Evolutionary conservation across 2,113 vertebrate species (phyloP), one percentile per base, ranked within the genome.

Genomic region (Antennarius striatus): DNA sequence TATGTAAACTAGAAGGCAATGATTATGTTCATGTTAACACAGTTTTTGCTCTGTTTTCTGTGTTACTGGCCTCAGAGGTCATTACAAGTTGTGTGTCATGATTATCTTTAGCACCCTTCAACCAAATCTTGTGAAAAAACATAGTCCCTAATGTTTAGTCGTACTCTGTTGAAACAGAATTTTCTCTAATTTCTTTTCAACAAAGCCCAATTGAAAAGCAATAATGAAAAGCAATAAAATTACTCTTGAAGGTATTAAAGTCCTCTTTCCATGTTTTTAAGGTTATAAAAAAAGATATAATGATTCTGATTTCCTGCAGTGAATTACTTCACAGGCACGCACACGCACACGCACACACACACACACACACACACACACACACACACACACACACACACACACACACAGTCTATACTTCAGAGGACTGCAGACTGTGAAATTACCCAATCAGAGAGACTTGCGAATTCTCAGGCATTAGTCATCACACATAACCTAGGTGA

Each of bases 171-270:
- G 56, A 75, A 82, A 73, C 51, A 40, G 51, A 73, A 72, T 57
- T 78, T 80, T 59, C 57, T 52, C 69, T 71, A 66, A 83, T 81
- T 77, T 61, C 43, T 56, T 16, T 62, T n/a, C 22, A 60, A 73
- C 71, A 78, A 83, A 78, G 73, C 68, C 65, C 61, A 85, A 75
- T 84, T 80, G 68, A 77, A 77, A 57, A 70, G 69, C 62, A 77
- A 80, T 79, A 71, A 69, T 67, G 56, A 78, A 85, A 79, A 79
- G 65, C 57, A 66, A 58, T 82, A 63, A 77, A 81, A 73, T 79
- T 57, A 73, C 84, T 85, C 56, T 85, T 74, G 64, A 78, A 77
- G 75, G 57, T 67, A 83, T 76, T 80, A 80, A 81, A 73, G 58
- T 59, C 39, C 22, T 73, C 39, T 73, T 57, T 65, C 30, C 28